Evolutionary conservation across 2,113 vertebrate species (phyloP).

Genomic region (Reinhardtius hippoglossoides): DNA sequence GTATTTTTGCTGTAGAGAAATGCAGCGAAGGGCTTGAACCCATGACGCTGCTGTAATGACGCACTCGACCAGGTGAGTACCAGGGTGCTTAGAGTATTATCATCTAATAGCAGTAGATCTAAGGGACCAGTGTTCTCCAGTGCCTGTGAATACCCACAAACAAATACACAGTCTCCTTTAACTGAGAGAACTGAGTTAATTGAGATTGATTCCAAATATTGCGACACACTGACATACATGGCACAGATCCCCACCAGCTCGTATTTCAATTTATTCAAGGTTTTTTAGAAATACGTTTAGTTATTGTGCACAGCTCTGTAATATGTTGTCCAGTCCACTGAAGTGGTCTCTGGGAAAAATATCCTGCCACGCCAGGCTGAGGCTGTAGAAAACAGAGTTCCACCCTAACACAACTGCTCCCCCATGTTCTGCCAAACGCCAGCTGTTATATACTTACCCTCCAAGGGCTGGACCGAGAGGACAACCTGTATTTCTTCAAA

Average conservation of each 20-base stretch:
- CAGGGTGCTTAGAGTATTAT: not conserved
- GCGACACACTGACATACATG: conserved; percentile 46
- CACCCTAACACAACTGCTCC: conserved; percentile 64
- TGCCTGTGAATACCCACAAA: conserved; percentile 31
- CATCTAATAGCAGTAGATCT: conserved; percentile 4
- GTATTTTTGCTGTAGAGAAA: not conserved
- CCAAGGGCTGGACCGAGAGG: conserved; percentile 48
- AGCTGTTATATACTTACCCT: conserved; percentile 67
- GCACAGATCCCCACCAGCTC: conserved; percentile 45
- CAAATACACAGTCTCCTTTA: conserved; percentile 7
- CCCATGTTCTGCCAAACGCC: conserved; percentile 71
- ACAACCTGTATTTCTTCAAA: conserved; percentile 40
- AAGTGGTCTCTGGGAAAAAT: conserved; percentile 49
- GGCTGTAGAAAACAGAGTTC: conserved; percentile 69
- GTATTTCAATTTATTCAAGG: conserved; percentile 44
- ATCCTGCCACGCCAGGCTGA: conserved; percentile 56
- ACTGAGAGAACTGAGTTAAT: conserved; percentile 33
- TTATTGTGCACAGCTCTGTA: conserved; percentile 51
- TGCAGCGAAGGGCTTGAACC: not conserved
- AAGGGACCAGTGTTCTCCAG: conserved; percentile 7
- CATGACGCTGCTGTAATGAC: not conserved
- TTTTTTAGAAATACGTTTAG: conserved; percentile 57
- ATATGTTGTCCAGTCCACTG: conserved; percentile 35
- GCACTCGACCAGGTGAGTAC: not conserved
- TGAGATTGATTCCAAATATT: conserved; percentile 36